Evolutionary conservation across 2,888 invertebrate genomes (phyloP), one percentile per base, ranked within the genome.

Genomic region (Rugalucina vietnamica): DNA sequence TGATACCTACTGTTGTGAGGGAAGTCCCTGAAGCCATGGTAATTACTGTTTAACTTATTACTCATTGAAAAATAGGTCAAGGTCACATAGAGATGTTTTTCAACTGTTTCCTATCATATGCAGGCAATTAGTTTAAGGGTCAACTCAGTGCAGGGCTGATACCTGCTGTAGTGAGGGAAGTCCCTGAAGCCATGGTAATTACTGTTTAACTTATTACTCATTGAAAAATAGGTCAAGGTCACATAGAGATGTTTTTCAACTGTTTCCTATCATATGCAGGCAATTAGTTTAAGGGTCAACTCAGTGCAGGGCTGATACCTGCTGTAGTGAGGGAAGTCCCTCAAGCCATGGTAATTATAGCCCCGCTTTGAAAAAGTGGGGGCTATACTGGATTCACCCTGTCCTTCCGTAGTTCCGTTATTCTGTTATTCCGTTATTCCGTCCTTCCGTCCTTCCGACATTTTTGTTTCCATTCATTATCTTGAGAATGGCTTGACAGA

Each of bases 291-390:
- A 5, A 88, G 27, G 89, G 87, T 0, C 91, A 92, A 85, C 83
- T 93, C 14, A 86, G 84, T 50, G 86, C 90, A n/a, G 90, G 88
- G n/a, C 88, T 93, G 29, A 87, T 93, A 21, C 94, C 93, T 8
- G 89, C 84, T 75, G 86, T 93, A 21, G 84, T 91, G 54, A 85
- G 89, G 27, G 77, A 85, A 21, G 76, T 90, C 8, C 93, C 93
- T 5, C 76, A 89, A n/a, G 87, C 89, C 14, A 60, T 93, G 90
- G 93, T 93, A 74, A 89, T 88, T n/a, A n/a, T n/a, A n/a, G n/a
- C n/a, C n/a, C n/a, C n/a, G n/a, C n/a, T n/a, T n/a, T n/a, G n/a
- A n/a, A n/a, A n/a, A n/a, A n/a, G n/a, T n/a, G n/a, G n/a, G n/a
- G n/a, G n/a, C n/a, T n/a, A n/a, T n/a, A n/a, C n/a, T n/a, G n/a